Evolutionary conservation across 2,113 vertebrate genomes (phyloP).

Genomic region (Clarias batrachus): DNA sequence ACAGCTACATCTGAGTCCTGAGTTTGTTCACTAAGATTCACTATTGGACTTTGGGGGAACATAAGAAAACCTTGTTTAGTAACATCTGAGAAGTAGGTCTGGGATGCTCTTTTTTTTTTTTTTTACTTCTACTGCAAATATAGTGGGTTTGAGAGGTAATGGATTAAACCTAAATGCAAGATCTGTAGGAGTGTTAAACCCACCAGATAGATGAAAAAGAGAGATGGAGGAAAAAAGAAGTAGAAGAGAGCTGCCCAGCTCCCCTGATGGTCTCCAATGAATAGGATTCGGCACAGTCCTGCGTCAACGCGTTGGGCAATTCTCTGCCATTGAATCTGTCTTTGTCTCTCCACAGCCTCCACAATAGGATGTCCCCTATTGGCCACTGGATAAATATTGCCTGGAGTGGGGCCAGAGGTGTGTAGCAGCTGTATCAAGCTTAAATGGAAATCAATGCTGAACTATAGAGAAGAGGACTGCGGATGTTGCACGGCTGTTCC

Average conservation of each 20-base stretch:
- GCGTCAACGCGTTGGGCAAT: slow-evolving; percentile 64
- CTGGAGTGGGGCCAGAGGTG: slow-evolving; percentile 65
- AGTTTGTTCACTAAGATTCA: neutral
- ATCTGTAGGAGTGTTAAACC: neutral
- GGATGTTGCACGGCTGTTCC: slow-evolving; percentile 41
- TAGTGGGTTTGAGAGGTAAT: slow-evolving; percentile 8
- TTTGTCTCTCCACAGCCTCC: slow-evolving; percentile 56
- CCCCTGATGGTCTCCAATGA: slow-evolving; percentile 63
- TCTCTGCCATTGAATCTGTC: slow-evolving; percentile 62
- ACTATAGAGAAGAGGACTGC: slow-evolving; percentile 51
- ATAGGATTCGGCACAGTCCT: slow-evolving; percentile 57
- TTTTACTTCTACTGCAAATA: neutral
- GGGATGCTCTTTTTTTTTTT: neutral
- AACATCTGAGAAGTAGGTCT: neutral
- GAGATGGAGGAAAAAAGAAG: neutral
- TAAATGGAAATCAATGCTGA: slow-evolving; percentile 76
- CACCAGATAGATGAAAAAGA: slow-evolving; percentile 16
- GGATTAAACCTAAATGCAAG: neutral
- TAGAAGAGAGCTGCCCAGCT: slow-evolving; percentile 39
- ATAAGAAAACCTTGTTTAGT: neutral
- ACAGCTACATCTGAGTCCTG: neutral
- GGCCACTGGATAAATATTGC: slow-evolving; percentile 71
- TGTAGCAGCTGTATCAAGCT: slow-evolving; percentile 62
- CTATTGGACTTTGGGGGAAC: neutral
- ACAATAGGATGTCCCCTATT: slow-evolving; percentile 68